These are phyloP conservation scores for Lepidocyrtoides sp. DNA, from an alignment of 2,888 invertebrate genomes.

Conservation along the genomic window DNA sequence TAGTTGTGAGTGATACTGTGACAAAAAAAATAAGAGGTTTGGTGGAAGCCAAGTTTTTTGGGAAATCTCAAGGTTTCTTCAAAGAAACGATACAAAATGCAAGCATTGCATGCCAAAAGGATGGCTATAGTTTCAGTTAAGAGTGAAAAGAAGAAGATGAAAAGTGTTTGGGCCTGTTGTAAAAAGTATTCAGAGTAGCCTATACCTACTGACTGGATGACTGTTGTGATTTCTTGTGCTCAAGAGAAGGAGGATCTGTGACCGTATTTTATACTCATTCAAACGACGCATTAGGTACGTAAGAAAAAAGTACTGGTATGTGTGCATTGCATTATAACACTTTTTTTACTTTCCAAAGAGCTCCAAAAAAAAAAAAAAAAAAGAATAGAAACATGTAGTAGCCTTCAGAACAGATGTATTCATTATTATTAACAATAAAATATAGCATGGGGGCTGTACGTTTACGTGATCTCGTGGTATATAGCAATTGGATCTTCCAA, in stretches of 20 bases:
- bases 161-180: not conserved
- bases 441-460: too few species aligned
- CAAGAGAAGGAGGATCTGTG: constrained; percentile 12
- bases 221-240: constrained; percentile 31
- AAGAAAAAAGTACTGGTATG: not conserved
- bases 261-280: constrained; percentile 14
- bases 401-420: too few species aligned
- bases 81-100: not conserved
- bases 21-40: not conserved
- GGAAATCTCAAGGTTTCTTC: not conserved
- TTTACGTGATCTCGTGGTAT: too few species aligned
- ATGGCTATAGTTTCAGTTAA: not conserved
- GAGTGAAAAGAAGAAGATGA: not conserved
- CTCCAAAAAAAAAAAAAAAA: too few species aligned
- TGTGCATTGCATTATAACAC: not conserved
- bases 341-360: not conserved
- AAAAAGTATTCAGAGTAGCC: not conserved
- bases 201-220: too few species aligned
- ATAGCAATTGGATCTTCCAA: not conserved
- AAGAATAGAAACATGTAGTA: not conserved
- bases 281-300: constrained; percentile 22
- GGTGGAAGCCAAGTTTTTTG: not conserved
- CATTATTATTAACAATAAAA: too few species aligned
- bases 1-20: constrained; percentile 12
- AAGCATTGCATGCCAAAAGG: not conserved